Evolutionary conservation across 1,140 invertebrate genomes (phyloP).

Genomic region (Drosophila equinoxialis): DNA sequence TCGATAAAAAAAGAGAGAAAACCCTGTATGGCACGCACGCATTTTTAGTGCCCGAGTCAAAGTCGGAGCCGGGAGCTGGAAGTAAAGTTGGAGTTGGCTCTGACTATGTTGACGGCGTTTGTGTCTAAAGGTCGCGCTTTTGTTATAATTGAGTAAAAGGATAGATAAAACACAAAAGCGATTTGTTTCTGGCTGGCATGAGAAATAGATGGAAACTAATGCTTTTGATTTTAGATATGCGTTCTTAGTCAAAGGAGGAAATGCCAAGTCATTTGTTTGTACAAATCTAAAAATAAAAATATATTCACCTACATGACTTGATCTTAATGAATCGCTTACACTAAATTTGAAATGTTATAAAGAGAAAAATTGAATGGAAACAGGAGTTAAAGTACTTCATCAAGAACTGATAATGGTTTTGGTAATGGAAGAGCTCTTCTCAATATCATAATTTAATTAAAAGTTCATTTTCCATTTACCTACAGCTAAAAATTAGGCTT

Average conservation of each 20-base stretch:
- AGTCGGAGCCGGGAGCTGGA: constrained; percentile 15
- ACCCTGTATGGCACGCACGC: constrained; percentile 60
- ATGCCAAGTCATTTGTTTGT: constrained; percentile 45
- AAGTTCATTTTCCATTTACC: neutral
- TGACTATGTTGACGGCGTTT: constrained; percentile 26
- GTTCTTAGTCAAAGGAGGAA: constrained; percentile 23
- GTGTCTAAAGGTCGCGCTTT: constrained; percentile 52
- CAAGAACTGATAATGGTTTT: neutral
- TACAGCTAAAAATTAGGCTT: neutral
- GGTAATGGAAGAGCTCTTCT: neutral
- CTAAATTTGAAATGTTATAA: neutral
- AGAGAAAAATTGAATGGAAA: no score
- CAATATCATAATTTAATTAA: neutral
- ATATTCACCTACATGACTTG: no score
- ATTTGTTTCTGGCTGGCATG: constrained; percentile 35
- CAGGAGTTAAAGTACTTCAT: neutral
- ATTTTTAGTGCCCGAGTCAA: constrained; percentile 59
- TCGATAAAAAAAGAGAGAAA: constrained; percentile 67
- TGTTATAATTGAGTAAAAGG: constrained; percentile 50
- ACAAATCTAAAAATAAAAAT: neutral
- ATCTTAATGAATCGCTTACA: no score
- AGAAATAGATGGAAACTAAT: constrained; percentile 27
- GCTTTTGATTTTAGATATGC: constrained; percentile 38
- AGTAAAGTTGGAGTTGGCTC: constrained; percentile 11
- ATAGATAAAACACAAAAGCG: constrained; percentile 29